Evolutionary conservation across 2,113 vertebrate genomes (phyloP).

Genomic region (Urocynchramus pylzowi): DNA sequence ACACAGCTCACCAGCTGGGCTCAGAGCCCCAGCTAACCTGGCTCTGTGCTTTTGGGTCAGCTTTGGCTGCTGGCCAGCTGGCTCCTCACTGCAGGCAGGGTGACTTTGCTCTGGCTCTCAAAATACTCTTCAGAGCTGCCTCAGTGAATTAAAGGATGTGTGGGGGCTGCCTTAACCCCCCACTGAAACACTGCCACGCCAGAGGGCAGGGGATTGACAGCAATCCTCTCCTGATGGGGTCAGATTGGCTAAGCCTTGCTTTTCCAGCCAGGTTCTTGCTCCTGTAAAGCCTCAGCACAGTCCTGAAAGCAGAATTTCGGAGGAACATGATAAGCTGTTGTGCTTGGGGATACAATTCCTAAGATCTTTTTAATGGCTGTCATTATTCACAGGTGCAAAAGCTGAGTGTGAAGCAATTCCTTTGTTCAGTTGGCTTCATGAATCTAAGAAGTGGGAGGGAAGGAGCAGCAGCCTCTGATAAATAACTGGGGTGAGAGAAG

Average conservation of each 20-base stretch:
- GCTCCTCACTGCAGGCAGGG: neutral
- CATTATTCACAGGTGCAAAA: neutral
- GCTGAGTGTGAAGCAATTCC: neutral
- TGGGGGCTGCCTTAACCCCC: neutral
- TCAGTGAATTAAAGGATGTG: neutral
- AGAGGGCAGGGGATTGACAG: neutral
- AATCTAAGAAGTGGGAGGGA: neutral
- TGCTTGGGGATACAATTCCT: neutral
- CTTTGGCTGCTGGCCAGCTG: neutral
- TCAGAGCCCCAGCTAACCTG: neutral
- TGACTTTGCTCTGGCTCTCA: neutral
- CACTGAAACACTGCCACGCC: neutral
- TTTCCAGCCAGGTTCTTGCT: neutral
- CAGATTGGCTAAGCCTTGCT: neutral
- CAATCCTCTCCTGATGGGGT: fast-evolving
- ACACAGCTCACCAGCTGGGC: neutral
- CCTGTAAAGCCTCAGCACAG: neutral
- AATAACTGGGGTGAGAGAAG: neutral
- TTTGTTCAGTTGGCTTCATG: neutral
- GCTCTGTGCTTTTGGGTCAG: neutral
- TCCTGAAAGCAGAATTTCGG: neutral
- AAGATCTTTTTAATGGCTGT: neutral
- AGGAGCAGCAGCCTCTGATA: neutral
- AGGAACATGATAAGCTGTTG: neutral
- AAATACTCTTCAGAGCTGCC: neutral